Evolutionary conservation across 2,113 vertebrate genomes (phyloP).

Genomic region (Hepsetus odoe): DNA sequence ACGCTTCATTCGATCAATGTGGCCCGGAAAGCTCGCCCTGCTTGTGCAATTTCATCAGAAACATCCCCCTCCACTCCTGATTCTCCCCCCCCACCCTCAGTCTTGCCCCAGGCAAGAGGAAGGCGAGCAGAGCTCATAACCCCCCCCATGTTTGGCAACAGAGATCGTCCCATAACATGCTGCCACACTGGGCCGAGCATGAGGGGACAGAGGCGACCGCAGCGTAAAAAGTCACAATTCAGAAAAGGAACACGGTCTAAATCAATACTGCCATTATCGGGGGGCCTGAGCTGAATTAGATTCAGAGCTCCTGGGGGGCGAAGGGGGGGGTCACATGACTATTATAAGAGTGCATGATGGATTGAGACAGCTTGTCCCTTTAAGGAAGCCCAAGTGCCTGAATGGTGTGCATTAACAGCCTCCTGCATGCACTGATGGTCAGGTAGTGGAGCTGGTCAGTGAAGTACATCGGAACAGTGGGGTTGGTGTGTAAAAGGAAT

Average conservation of each 20-base stretch:
- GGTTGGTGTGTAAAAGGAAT: slow-evolving; percentile 44
- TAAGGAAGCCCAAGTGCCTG: slow-evolving; percentile 38
- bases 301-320: slow-evolving; percentile 63
- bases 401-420: slow-evolving; percentile 50
- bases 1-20: slow-evolving; percentile 29
- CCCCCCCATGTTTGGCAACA: slow-evolving; percentile 35
- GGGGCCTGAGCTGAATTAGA: slow-evolving; percentile 67
- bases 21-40: slow-evolving; percentile 19
- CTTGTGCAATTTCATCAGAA: slow-evolving; percentile 42
- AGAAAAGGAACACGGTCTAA: slow-evolving; percentile 57
- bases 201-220: slow-evolving; percentile 15
- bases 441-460: slow-evolving; percentile 56
- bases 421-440: slow-evolving; percentile 43
- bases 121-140: slow-evolving; percentile 29
- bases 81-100: slow-evolving; percentile 7
- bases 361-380: slow-evolving; percentile 54
- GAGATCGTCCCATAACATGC: slow-evolving; percentile 48
- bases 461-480: slow-evolving; percentile 50
- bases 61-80: not conserved
- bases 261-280: slow-evolving; percentile 73
- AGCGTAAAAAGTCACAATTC: slow-evolving; percentile 53
- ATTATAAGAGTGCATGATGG: slow-evolving; percentile 63
- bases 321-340: slow-evolving; percentile 56
- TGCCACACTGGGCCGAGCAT: slow-evolving; percentile 27
- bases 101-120: slow-evolving; percentile 34